A percentile compares a stretch with the other conserved stretches of the same genome.
Conservation (phyloP, 2,797 vertebrate species). For the Diceros bicornis region DNA sequence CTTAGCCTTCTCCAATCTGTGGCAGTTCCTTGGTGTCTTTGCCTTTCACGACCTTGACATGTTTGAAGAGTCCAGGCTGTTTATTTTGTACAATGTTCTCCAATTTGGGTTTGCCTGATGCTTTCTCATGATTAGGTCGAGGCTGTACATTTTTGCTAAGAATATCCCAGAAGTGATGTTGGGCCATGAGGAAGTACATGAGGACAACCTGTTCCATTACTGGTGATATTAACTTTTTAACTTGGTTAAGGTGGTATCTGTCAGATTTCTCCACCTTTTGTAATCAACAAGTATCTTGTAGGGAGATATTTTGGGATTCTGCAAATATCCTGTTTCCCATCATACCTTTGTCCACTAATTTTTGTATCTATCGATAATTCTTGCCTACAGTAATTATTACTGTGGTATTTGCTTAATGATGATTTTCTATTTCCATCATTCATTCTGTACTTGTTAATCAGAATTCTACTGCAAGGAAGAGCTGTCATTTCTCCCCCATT, state of each 20-base stretch:
- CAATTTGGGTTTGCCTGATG: not conserved
- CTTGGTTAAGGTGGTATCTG: not conserved
- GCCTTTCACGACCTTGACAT: not conserved
- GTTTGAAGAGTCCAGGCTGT: not conserved
- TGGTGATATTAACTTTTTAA: not conserved
- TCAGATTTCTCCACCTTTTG: not conserved
- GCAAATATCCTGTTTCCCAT: not conserved
- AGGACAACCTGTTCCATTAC: not conserved
- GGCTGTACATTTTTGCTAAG: not conserved
- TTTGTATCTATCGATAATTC: not conserved
- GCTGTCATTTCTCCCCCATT: not conserved
- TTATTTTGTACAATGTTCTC: not conserved
- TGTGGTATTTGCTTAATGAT: not conserved
- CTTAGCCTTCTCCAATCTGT: not conserved
- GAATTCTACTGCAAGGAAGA: not conserved
- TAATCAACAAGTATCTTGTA: not conserved
- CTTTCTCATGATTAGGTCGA: not conserved
- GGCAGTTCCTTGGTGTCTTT: not conserved
- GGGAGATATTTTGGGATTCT: not conserved
- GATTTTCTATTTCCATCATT: not conserved
- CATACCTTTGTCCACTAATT: not conserved
- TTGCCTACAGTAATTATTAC: not conserved
- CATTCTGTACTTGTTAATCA: not conserved
- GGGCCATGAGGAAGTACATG: not conserved
- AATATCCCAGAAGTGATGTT: not conserved